phyloP scores from a whole-genome alignment of 2,888 invertebrate species.

The Ophion ellenae region DNA sequence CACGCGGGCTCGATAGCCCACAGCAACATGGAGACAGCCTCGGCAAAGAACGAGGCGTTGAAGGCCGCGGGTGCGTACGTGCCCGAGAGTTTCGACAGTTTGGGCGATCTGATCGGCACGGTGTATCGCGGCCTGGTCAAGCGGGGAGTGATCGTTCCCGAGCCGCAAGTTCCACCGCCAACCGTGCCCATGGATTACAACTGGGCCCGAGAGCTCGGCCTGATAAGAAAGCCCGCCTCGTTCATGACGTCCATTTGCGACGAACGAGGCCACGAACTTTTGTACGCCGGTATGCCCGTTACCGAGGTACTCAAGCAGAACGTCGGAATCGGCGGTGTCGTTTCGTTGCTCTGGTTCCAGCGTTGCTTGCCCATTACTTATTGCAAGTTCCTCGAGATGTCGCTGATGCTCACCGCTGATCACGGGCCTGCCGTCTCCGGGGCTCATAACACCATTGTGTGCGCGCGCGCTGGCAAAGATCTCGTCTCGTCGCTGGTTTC shows the following conservation, averaged over 20 bases:
- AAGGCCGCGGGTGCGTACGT: conserved; percentile 94
- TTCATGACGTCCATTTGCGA: conserved; percentile 99
- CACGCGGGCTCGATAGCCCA: conserved; percentile 99
- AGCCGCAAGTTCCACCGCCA: conserved; percentile 97
- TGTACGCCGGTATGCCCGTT: conserved; percentile 97
- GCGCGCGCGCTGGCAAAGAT: conserved; percentile 98
- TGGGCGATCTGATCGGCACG: conserved; percentile 91
- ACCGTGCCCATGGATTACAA: conserved; percentile 99
- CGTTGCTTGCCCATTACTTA: conserved; percentile 97
- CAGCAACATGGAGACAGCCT: conserved; percentile 96
- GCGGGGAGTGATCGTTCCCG: conserved; percentile 92
- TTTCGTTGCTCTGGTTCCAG: conserved; percentile 99
- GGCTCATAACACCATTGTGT: conserved; percentile 99
- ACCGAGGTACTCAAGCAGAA: conserved; percentile 95
- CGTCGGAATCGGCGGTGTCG: conserved; percentile 98
- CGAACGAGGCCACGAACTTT: conserved; percentile 97
- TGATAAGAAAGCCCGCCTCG: conserved; percentile 99
- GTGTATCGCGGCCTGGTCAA: conserved; percentile 92
- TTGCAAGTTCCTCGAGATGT: conserved; percentile 99
- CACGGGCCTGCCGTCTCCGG: conserved; percentile 99
- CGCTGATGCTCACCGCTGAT: conserved; percentile 98
- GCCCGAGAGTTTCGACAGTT: conserved; percentile 95
- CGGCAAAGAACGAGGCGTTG: conserved; percentile 95
- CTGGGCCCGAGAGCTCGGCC: conserved; percentile 98
- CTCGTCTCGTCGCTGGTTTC: conserved; percentile 97